A percentile compares a stretch with the other conserved stretches of the same genome.
These are phyloP conservation scores for Eulemur albifrons DNA, from an alignment of 2,797 vertebrate genomes.

Conservation along the genomic window DNA sequence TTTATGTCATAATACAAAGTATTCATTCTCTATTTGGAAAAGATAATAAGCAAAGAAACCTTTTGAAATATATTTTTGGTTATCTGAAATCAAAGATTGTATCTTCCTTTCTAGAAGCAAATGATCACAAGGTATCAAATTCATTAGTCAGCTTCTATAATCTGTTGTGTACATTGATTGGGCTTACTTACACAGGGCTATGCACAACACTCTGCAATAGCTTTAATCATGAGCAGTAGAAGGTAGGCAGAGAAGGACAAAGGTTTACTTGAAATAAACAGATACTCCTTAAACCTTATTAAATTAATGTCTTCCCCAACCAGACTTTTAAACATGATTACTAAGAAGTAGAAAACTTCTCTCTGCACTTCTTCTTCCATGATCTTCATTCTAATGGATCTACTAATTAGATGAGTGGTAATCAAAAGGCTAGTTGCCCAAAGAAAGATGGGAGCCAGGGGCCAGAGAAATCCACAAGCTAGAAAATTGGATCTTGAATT, in stretches of 20 bases:
- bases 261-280: conserved; percentile 9
- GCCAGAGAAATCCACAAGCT: background rate
- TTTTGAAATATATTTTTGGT: conserved; percentile 13
- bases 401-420: conserved; percentile 18
- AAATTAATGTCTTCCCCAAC: background rate
- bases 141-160: conserved; percentile 1
- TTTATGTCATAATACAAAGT: background rate
- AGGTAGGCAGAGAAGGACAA: background rate
- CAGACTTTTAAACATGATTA: conserved; percentile 17
- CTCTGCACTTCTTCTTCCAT: background rate
- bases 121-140: background rate
- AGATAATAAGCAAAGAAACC: conserved; percentile 11
- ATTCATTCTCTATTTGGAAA: conserved; percentile 9
- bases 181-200: background rate
- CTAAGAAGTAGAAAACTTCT: conserved; percentile 46
- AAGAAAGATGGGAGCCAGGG: background rate
- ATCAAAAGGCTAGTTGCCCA: background rate
- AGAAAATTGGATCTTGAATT: background rate
- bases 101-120: background rate
- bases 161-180: background rate
- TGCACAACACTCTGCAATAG: background rate
- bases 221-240: background rate
- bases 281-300: conserved; percentile 23
- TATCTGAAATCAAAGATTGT: background rate
- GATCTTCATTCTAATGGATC: background rate